phyloP scores from a whole-genome alignment of 2,888 invertebrate species.

The Lepas anatifera region DNA sequence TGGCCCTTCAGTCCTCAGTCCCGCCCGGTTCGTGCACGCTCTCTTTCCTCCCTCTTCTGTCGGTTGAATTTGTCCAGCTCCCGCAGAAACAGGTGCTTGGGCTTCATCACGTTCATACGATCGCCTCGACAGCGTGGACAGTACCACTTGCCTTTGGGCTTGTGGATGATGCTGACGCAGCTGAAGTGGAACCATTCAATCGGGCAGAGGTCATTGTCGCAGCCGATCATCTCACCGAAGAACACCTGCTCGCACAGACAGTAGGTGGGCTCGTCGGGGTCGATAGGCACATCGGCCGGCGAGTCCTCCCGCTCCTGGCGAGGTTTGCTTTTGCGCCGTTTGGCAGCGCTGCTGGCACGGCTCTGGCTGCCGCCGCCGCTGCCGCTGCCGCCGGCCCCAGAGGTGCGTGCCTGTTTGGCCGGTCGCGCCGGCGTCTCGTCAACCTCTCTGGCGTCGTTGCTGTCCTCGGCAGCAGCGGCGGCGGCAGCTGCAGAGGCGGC shows the following conservation, averaged over 20 bases:
- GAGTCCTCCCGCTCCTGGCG: slow-evolving; percentile 46
- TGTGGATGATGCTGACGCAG: slow-evolving; percentile 79
- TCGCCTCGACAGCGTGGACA: slow-evolving; percentile 96
- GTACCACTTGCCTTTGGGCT: slow-evolving; percentile 97
- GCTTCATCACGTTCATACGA: slow-evolving; percentile 82
- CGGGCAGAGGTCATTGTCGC: slow-evolving; percentile 91
- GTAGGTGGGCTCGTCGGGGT: slow-evolving; percentile 94
- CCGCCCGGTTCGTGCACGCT: no score
- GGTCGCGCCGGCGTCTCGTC: background rate
- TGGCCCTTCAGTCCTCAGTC: no score
- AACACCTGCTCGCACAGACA: slow-evolving; percentile 68
- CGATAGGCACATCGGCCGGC: slow-evolving; percentile 65
- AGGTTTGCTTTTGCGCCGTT: background rate
- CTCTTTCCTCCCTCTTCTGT: slow-evolving; percentile 67
- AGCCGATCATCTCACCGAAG: slow-evolving; percentile 91
- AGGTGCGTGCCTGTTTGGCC: background rate
- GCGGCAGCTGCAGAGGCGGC: slow-evolving; percentile 11
- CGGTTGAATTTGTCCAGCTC: slow-evolving; percentile 81
- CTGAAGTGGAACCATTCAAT: slow-evolving; percentile 99
- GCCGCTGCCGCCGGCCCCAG: background rate
- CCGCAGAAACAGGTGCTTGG: slow-evolving; percentile 76
- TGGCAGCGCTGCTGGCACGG: background rate
- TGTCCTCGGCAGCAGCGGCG: slow-evolving; percentile 11
- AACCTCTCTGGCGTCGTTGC: background rate
- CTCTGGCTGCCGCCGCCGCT: background rate